Evolutionary conservation across 2,888 invertebrate species (phyloP).

Genomic region (Pasiphila rectangulata): DNA sequence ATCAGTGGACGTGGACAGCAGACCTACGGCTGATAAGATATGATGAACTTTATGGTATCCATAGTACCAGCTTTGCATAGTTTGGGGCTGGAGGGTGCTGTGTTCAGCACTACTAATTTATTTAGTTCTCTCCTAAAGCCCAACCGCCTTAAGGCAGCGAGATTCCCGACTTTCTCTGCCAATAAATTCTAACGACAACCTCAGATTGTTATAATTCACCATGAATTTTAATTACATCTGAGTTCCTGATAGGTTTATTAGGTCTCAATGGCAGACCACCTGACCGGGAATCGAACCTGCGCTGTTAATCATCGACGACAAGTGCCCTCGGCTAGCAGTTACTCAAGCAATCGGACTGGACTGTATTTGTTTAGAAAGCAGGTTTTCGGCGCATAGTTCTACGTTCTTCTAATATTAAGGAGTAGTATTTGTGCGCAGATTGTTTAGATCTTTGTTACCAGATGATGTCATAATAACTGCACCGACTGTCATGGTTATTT

Average conservation of each 20-base stretch:
- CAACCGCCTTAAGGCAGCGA: neutral
- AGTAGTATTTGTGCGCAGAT: no score
- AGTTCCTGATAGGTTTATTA: conserved; percentile 24
- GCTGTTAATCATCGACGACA: conserved; percentile 48
- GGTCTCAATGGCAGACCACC: conserved; percentile 24
- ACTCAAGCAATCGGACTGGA: conserved; percentile 29
- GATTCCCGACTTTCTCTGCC: neutral
- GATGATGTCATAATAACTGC: no score
- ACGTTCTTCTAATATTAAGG: no score
- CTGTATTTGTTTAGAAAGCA: neutral
- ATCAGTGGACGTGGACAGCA: no score
- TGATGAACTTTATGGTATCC: no score
- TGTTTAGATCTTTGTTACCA: no score
- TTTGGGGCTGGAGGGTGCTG: no score
- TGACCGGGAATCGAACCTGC: conserved; percentile 23
- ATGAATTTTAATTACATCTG: conserved; percentile 23
- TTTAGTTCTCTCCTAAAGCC: neutral
- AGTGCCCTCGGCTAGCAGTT: conserved; percentile 44
- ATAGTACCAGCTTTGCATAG: no score
- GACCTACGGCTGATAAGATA: no score
- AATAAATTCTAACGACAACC: neutral
- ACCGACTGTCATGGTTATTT: no score
- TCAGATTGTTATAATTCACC: conserved; percentile 12
- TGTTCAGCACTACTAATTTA: no score
- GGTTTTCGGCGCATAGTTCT: neutral